These are phyloP conservation scores for Lamellibrachia luymesi DNA, from an alignment of 1,140 invertebrate genomes.

Conservation along the genomic window DNA sequence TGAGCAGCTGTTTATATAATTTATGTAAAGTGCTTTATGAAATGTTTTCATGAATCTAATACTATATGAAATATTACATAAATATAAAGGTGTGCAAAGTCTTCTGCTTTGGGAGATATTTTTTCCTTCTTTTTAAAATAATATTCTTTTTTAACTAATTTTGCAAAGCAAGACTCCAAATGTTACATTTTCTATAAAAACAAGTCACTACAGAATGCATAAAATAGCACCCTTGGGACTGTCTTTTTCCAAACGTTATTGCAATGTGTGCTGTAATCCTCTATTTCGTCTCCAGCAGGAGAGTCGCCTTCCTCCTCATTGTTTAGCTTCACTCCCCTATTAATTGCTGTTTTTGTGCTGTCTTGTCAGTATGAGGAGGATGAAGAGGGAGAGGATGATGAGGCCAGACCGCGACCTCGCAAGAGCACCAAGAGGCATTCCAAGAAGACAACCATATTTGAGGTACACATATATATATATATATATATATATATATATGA, in stretches of 20 bases:
- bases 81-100: background rate
- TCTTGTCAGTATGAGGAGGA: conserved; percentile 55
- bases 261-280: too few relatives aligned
- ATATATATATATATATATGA: too few relatives aligned
- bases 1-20: too few relatives aligned
- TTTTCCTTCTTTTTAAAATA: background rate
- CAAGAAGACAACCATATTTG: conserved; percentile 77
- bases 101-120: too few relatives aligned
- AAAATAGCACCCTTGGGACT: too few relatives aligned
- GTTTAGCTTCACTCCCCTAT: conserved; percentile 14
- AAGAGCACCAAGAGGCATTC: conserved; percentile 74
- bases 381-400: conserved; percentile 56
- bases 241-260: too few relatives aligned
- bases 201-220: too few relatives aligned
- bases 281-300: too few relatives aligned
- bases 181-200: too few relatives aligned
- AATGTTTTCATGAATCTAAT: background rate
- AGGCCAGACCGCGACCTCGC: conserved; percentile 66
- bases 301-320: background rate
- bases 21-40: too few relatives aligned
- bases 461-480: conserved; percentile 39
- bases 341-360: background rate
- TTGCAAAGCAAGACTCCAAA: too few relatives aligned
- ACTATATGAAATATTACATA: background rate
- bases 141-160: too few relatives aligned